Base-by-base conservation (phyloP, 1,140 invertebrate genomes). In the Drosophila teissieri region DNA sequence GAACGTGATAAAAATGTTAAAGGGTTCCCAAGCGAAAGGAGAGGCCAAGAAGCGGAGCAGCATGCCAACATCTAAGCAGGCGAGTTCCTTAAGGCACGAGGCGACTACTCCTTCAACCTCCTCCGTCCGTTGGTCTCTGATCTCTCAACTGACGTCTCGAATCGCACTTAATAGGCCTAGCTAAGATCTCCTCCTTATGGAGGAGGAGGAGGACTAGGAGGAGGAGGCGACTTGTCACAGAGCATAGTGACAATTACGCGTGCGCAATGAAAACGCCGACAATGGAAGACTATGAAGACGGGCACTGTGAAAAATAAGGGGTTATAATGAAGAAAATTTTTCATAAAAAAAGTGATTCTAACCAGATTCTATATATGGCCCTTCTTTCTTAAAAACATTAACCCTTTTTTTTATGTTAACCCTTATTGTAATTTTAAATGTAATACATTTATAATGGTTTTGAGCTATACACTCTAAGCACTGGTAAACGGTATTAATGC, bases 1-100 rank as follows among this genome's bases (percentile, higher is more conserved):
- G 88, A 91, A 91, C 88, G 88, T 91, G 88, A 91, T 91, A 83
- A 91, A 88, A 91, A 91, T 91, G 88, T 91, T 91, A 84, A 91
- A 81, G 74, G 57, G 52, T 40, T 70, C 65, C 37, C 67, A 48
- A 22, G 64, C 46, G 0, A 19, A 37, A 40, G 40, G 34, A 53
- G 15, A 36, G 53, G 19, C 6, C 14, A 5, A 6, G 12, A 10
- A 31, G 64, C 48, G 31, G 36, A 69, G 63, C 48, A 34, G 2
- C 49, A 34, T 15, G 58, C 67, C 67, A 19, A 70, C 70, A 70
- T 70, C 67, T 70, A 57, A 69, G 64, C 67, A 56, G 40, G 27
- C 37, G 42, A 58, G 62, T 37, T 46, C 48, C 49, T 19, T 7
- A 3, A 22, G 63, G 48, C 65, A 31, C 31, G 42, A 27, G 49